Evolutionary conservation across 1,140 invertebrate species (phyloP), one percentile per base, ranked within the genome.

Genomic region (Druon quercuslanigerum): DNA sequence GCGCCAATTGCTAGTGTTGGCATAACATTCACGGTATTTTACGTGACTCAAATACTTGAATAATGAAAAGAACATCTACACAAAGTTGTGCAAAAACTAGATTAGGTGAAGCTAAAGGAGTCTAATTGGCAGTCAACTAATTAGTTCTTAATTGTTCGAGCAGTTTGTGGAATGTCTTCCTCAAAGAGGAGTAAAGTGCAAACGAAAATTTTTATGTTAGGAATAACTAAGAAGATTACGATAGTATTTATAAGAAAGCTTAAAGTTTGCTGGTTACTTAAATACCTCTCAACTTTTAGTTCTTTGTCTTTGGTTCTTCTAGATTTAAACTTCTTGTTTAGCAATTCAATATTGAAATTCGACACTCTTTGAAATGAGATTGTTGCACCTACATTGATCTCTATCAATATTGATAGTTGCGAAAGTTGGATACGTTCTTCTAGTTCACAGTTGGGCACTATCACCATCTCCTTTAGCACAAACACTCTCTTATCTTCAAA

Each of bases 361-460:
- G 52, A 54, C n/a, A 19, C n/a, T 14, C 6, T 54, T 17, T 17
- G n/a, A 54, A 17, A n/a, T 54, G 19, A 19, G 16, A 66, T 66
- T 40, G 25, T 40, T 40, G 60, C 33, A 66, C 60, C 33, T 66
- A 66, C 60, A 66, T 66, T 66, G 25, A 66, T 66, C 40, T 40
- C 20, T 66, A 46, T 25, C 40, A 46, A 11, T 66, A 66, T 66
- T 66, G 60, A 20, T 20, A 66, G 60, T n/a, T 66, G 25, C 13
- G 25, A 33, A 33, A 5, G 25, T 33, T 66, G 33, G 57, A 66
- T 14, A 33, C 11, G 11, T 66, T 66, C 13, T 20, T 33, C 13
- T 40, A 66, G 60, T 60, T 54, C n/a, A 19, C 52, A 19, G n/a
- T 60, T 20, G 33, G 25, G 7, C 57, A 60, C 57, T 60, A 60